Evolutionary conservation across 2,888 invertebrate genomes (phyloP).

Genomic region (Lathronympha strigana): DNA sequence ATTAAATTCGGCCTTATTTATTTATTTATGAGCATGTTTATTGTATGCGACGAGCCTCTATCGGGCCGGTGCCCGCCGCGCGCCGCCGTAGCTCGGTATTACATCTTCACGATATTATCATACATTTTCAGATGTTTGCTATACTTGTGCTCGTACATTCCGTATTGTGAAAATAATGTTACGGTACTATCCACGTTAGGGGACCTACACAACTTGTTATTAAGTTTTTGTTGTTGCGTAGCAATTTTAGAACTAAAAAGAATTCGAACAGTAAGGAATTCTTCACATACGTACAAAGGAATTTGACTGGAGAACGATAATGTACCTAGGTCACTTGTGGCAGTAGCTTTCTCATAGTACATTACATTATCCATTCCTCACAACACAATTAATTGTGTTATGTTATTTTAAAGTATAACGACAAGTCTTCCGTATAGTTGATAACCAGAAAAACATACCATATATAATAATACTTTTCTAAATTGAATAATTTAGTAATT

Average conservation of each 20-base stretch:
- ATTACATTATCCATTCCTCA: too few relatives aligned
- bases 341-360: too few relatives aligned
- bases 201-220: neutral
- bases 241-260: neutral
- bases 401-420: too few relatives aligned
- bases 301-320: too few relatives aligned
- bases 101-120: constrained; percentile 31
- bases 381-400: too few relatives aligned
- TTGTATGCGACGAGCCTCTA: constrained; percentile 55
- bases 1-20: constrained; percentile 82
- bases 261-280: neutral
- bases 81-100: constrained; percentile 10
- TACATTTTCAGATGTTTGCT: constrained; percentile 18
- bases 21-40: constrained; percentile 77
- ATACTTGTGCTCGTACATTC: neutral
- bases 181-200: constrained; percentile 1
- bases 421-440: too few relatives aligned
- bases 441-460: too few relatives aligned
- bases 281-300: too few relatives aligned
- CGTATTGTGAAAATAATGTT: constrained; percentile 3
- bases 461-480: neutral
- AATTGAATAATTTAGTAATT: too few relatives aligned
- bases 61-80: constrained; percentile 5
- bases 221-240: neutral
- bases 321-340: too few relatives aligned